These are phyloP conservation scores for Aphelocoma coerulescens DNA, from an alignment of 2,113 vertebrate genomes.

Conservation along the genomic window DNA sequence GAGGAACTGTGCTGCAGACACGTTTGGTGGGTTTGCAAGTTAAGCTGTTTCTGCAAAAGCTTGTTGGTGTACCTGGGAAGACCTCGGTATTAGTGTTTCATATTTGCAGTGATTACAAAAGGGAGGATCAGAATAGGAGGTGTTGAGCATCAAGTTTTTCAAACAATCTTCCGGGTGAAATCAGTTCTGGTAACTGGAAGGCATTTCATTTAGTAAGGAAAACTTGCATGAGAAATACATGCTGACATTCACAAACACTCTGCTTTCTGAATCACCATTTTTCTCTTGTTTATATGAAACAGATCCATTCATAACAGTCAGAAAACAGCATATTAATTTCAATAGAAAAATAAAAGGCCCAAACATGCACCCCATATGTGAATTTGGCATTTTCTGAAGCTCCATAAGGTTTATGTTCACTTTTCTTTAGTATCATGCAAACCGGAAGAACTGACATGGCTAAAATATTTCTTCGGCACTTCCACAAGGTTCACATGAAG, in stretches of 20 bases:
- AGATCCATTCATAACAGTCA: not conserved
- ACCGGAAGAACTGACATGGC: not conserved
- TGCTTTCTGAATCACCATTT: not conserved
- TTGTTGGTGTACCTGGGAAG: not conserved
- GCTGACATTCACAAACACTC: not conserved
- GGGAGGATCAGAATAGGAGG: accelerated
- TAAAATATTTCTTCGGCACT: not conserved
- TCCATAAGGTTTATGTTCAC: not conserved
- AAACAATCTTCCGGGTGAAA: not conserved
- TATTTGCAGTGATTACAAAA: not conserved
- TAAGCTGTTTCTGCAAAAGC: not conserved
- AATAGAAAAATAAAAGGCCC: not conserved
- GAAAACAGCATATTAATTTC: not conserved
- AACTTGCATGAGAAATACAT: not conserved
- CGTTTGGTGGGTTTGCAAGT: not conserved
- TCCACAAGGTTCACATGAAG: not conserved
- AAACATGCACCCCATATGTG: not conserved
- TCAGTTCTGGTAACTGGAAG: not conserved
- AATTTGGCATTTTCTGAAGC: not conserved
- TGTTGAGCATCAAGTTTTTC: not conserved
- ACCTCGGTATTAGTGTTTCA: accelerated
- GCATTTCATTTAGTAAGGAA: not conserved
- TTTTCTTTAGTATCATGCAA: not conserved
- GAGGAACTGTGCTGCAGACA: accelerated
- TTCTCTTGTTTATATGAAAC: not conserved